Evolutionary conservation across 1,140 invertebrate species (phyloP).

Genomic region (Sitodiplosis mosellana): DNA sequence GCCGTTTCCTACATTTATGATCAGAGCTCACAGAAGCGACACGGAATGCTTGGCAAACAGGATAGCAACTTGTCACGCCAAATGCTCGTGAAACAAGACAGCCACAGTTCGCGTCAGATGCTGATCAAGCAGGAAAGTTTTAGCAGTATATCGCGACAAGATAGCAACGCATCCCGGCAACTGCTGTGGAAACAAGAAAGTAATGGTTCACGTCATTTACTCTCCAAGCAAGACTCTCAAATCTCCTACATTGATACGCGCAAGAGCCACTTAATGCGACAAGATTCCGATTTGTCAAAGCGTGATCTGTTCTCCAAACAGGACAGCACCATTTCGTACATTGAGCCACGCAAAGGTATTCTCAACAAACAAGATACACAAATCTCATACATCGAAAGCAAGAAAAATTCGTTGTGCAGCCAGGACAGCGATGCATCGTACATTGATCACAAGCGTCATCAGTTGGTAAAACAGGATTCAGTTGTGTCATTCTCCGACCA

Average conservation of each 20-base stretch:
- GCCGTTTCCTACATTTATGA: slow-evolving; percentile 56
- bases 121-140: slow-evolving; percentile 15
- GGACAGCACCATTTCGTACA: slow-evolving; percentile 14
- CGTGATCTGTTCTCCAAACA: slow-evolving; percentile 12
- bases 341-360: slow-evolving; percentile 13
- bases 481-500: slow-evolving; percentile 24
- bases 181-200: slow-evolving; percentile 22
- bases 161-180: slow-evolving; percentile 8
- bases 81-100: slow-evolving; percentile 24
- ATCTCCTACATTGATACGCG: slow-evolving; percentile 23
- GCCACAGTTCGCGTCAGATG: slow-evolving; percentile 16
- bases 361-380: slow-evolving; percentile 6
- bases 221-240: slow-evolving; percentile 23
- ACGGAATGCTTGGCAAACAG: slow-evolving; percentile 22
- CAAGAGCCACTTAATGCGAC: slow-evolving; percentile 6
- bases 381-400: slow-evolving; percentile 15
- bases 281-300: slow-evolving; percentile 5
- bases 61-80: slow-evolving; percentile 24
- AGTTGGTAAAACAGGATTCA: slow-evolving; percentile 24
- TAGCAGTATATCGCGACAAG: slow-evolving; percentile 16
- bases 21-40: slow-evolving; percentile 19
- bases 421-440: slow-evolving; percentile 6
- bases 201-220: slow-evolving; percentile 19
- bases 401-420: slow-evolving; percentile 8
- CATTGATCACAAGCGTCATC: slow-evolving; percentile 16